phyloP scores from a whole-genome alignment of 1,140 invertebrate genomes.

The Lasioglossum albipes region DNA sequence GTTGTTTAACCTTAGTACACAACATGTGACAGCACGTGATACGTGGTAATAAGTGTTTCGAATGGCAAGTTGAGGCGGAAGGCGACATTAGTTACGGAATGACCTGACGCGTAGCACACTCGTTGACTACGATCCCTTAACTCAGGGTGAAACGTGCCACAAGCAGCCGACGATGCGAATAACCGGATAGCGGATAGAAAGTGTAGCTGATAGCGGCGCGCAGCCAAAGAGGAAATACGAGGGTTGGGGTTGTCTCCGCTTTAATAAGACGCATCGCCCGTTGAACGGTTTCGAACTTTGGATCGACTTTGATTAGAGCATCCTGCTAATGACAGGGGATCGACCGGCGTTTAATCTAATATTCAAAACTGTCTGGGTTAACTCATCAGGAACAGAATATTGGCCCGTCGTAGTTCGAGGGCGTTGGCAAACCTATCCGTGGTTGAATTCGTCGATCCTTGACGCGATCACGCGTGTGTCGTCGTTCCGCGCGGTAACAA shows the following conservation, averaged over 20 bases:
- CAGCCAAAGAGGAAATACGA: conserved; percentile 11
- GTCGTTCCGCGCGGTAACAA: background rate
- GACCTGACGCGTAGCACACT: conserved; percentile 36
- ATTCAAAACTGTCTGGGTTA: conserved; percentile 74
- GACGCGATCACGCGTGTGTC: conserved; percentile 12
- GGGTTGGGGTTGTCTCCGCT: conserved; percentile 58
- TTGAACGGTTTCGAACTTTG: conserved; percentile 64
- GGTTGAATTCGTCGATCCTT: conserved; percentile 34
- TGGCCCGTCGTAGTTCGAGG: conserved; percentile 47
- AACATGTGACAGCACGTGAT: too few species aligned
- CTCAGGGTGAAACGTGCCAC: conserved; percentile 40
- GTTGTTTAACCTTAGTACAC: too few species aligned
- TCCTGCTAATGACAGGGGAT: conserved; percentile 75
- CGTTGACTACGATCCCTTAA: conserved; percentile 55
- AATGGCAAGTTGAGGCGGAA: too few species aligned
- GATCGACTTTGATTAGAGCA: conserved; percentile 77
- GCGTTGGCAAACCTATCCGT: conserved; percentile 34
- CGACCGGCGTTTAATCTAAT: conserved; percentile 75
- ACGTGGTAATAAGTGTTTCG: too few species aligned
- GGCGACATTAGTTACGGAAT: too few species aligned
- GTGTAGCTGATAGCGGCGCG: conserved; percentile 35
- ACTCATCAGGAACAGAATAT: conserved; percentile 67
- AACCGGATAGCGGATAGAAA: conserved; percentile 40
- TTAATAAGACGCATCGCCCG: conserved; percentile 69
- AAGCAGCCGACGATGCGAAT: conserved; percentile 50